Base-by-base conservation (phyloP, 2,797 vertebrate species). In the Urosaurus nigricauda region DNA sequence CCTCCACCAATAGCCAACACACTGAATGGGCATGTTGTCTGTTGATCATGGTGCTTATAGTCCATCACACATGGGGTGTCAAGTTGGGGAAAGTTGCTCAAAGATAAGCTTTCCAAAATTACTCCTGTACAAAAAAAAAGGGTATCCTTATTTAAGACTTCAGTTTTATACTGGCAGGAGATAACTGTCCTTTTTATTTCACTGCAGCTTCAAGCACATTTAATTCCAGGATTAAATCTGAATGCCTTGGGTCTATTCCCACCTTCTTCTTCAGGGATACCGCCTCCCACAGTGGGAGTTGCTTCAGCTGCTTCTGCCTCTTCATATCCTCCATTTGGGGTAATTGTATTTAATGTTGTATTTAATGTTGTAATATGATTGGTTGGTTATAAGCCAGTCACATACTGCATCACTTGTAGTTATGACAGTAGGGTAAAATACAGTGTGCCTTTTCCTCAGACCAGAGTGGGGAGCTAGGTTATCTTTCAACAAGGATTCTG, bases 181-280 rank as follows among this genome's bases (percentile, higher is more conserved):
- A 83, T 94, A 92, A 94, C 85, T 56, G 82, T 83, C 47, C 47
- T 83, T 93, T 95, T 68, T 60, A 80, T 96, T 51, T 90, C 84
- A 2, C 95, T 97, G 47, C 97, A 99, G 99, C 98, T 99, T 95
- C 99, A 99, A 97, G 98, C 99, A 93, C 99, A 99, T 97, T 97
- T 99, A 97, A 99, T 99, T 96, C 99, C 99, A 92, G 99, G 99
- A 92, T 97, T 99, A 95, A 99, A 99, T 97, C 97, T 99, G 93
- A 99, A 99, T 87, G 98, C 98, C 65, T 96, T 99, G 96, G 99
- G 99, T 92, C 96, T 99, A 88, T 99, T 99, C 95, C 99, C 99
- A 85, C 98, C 98, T 80, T 98, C 98, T 77, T 97, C 98, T 79
- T 97, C 98, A 92, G 98, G 98, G 92, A 98, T 99, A 97, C 98